Evolutionary conservation across 53 echinoderm and acorn worm species (phyloP), one percentile per base, ranked within the genome.

Genomic region (Echinarachnius parma): DNA sequence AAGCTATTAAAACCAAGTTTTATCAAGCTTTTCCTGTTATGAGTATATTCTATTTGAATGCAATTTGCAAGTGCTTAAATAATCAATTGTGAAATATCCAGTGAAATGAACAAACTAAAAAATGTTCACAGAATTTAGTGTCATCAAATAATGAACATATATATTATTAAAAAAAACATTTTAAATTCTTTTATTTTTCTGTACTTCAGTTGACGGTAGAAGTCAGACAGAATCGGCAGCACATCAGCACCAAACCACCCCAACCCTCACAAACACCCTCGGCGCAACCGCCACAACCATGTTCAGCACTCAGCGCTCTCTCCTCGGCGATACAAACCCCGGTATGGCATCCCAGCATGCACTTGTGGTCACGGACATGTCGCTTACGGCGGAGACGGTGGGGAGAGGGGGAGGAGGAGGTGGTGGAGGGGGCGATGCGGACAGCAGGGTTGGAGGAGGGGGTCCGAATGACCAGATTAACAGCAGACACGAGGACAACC

Each of bases 401-500:
- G 69, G 69, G 9, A 52, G 69, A 69, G 69, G 69, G 33, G 68
- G 68, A 33, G 68, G 52, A 32, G 68, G 68, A 31, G 52, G 52
- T 21, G 50, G 66, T 30, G 49, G 49, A 66, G 67, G 15, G 3
- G 61, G 61, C 3, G 61, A 20, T 10, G 35, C 4, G 8, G 61
- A 35, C 7, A 35, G 61, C 5, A 35, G 34, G 16, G 33, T 29
- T 26, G 46, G 64, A 36, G 64, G 45, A 39, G 67, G 48, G 4
- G 33, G 50, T 4, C 49, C 49, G 7, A 32, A 53, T 29, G n/a
- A 72, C 44, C 46, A 65, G 66, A n/a, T n/a, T n/a, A 13, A 46
- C 3, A 29, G 46, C 8, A 72, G 57, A 37, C 74, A 72, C 19
- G 74, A 81, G 32, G 77, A 90, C 10, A 87, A 88, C 42, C 96